Base-by-base conservation (phyloP, 2,797 vertebrate species). In the Labeo calbasu region DNA sequence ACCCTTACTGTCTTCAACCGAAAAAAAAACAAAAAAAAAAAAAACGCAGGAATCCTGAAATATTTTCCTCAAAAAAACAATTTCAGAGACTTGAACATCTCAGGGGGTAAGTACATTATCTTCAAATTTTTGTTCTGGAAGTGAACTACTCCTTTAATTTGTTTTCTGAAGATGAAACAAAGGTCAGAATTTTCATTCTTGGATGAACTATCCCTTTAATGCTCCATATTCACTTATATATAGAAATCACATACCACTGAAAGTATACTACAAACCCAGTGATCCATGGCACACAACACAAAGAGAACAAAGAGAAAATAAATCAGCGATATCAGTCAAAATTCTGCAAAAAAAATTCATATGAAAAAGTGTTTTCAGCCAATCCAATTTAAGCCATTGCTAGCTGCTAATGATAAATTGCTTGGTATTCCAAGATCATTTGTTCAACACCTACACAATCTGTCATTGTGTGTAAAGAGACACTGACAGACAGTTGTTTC, bases 291-390 rank as follows among this genome's bases (percentile, higher is more conserved):
- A 51, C 57, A 14, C 57, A 61, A 32, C 5, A 40, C 40, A 57
- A 73, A 66, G 69, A 71, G 57, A 69, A 40, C 40, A 57, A 73
- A 66, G 69, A 71, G 57, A 69, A 50, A 71, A 70, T 28, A 10
- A 61, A 81, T 36, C 32, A 68, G 46, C 1, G 66, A 61, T 77
- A 77, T 69, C 19, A 43, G 36, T 28, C 1, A 6, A 14, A 71
- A 23, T 51, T 50, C 23, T 5, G 28, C 21, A 15, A 15, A 59
- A 59, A 77, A 25, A 32, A 32, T n/a, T 28, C 50, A 46, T 40
- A n/a, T 36, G 21, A 72, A 75, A 73, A 66, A 25, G 61, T 72
- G 75, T 65, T 82, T 73, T 63, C 13, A 82, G 80, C 51, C 71
- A 66, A 55, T 17, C 59, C 21, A 68, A 77, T 84, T 84, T 77